A percentile compares a stretch with the other conserved stretches of the same genome.
phyloP scores from a whole-genome alignment of 2,113 vertebrate genomes.

The Halichoeres trimaculatus region DNA sequence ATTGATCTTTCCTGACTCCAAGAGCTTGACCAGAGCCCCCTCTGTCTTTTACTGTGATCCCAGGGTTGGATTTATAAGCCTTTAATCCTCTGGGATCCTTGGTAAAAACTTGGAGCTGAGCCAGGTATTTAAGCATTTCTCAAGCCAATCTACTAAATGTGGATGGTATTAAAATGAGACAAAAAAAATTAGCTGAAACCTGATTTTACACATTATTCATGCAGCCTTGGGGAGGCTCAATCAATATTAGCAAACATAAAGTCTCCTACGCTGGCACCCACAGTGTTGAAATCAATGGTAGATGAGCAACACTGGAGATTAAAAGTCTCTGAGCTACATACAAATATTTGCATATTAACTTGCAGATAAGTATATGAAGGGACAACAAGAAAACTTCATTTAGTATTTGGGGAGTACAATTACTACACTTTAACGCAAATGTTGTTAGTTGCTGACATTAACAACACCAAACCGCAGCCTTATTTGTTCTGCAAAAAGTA shows the following conservation, averaged over 20 bases:
- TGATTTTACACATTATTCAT: slow-evolving; percentile 15
- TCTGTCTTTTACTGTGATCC: slow-evolving; percentile 30
- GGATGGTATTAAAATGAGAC: slow-evolving; percentile 9
- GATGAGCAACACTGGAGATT: background rate
- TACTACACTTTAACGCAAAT: too few relatives aligned
- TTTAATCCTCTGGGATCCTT: background rate
- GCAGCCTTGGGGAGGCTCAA: background rate
- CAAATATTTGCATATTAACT: background rate
- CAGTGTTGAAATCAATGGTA: background rate
- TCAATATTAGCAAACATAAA: slow-evolving; percentile 27
- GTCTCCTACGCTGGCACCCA: background rate
- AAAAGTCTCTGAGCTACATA: background rate
- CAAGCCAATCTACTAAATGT: background rate
- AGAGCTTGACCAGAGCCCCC: slow-evolving; percentile 20
- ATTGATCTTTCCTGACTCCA: slow-evolving; percentile 61
- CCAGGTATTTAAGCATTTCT: background rate
- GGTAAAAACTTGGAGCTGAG: slow-evolving; percentile 7
- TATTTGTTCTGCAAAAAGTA: slow-evolving; percentile 2
- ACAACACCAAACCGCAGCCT: too few relatives aligned
- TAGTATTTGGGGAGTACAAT: too few relatives aligned
- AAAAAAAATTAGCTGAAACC: background rate
- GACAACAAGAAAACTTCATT: too few relatives aligned
- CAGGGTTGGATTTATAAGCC: slow-evolving; percentile 35
- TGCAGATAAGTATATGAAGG: background rate
- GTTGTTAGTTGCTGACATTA: too few relatives aligned